Base-by-base conservation (phyloP, 2,888 invertebrate species). In the Drosophila mettleri region DNA sequence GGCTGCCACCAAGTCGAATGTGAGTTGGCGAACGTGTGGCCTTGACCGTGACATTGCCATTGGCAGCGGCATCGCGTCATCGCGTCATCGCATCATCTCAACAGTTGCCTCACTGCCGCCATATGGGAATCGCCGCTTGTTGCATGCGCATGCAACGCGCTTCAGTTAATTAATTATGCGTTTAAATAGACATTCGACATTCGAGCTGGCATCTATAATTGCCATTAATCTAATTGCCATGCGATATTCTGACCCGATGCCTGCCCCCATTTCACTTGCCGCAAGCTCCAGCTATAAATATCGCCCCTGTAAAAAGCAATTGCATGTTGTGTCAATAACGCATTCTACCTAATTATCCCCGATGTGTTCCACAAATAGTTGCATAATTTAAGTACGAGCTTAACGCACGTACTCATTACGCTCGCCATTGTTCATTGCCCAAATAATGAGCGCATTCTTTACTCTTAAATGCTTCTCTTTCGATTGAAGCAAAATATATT, bases 1-100 rank as follows among this genome's bases (percentile, higher is more conserved):
- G 22, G 22, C 39, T 33, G 59, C 14, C 66, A 75, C 64, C 64
- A 57, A 73, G 65, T 24, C 70, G 78, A 68, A 52, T 53, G 68
- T 31, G 68, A 70, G 64, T 60, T 31, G 7, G 18, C 38, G 51
- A 57, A 34, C 7, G n/a, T 8, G 18, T 3, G 4, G 14, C 31
- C 33, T 20, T 46, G 46, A 29, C 46, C 46, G n/a, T 43, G 43
- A n/a, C 80, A 75, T 74, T 82, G 80, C 57, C 79, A 65, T 41
- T 79, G 80, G 41, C 33, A 34, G 38, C 22, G 52, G 31, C 43
- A n/a, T 18, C 14, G 36, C n/a, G n/a, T n/a, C n/a, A n/a, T n/a
- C n/a, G n/a, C n/a, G n/a, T 18, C 34, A 16, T 10, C 39, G 31
- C 22, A 31, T 33, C 41, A 33, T 41, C 41, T 48, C 29, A n/a